phyloP scores from a whole-genome alignment of 1,140 invertebrate species.

The Drosophila nigrodunni region DNA sequence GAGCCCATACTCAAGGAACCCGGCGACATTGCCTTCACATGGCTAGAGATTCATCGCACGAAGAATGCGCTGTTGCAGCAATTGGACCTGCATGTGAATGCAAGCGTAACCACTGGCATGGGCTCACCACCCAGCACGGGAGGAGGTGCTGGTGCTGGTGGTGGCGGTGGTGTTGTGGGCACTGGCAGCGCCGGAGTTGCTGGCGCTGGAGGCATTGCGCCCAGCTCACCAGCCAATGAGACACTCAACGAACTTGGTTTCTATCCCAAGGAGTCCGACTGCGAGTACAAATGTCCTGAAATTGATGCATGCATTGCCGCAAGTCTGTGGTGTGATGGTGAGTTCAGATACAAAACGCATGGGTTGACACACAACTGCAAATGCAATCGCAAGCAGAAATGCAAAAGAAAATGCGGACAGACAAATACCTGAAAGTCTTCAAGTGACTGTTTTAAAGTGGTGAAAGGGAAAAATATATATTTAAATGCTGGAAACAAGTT shows the following conservation, averaged over 20 bases:
- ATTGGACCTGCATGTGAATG: constrained; percentile 85
- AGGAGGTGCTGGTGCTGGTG: constrained; percentile 19
- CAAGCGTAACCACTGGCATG: constrained; percentile 73
- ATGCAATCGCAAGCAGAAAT: neutral
- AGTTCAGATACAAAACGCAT: constrained; percentile 60
- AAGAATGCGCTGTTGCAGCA: constrained; percentile 88
- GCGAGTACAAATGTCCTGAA: constrained; percentile 92
- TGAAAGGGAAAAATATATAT: too few species aligned
- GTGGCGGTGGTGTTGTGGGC: constrained; percentile 46
- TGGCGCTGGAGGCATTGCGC: constrained; percentile 42
- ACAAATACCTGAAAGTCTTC: neutral
- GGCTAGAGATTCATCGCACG: constrained; percentile 90
- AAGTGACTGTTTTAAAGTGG: neutral
- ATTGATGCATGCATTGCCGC: constrained; percentile 94
- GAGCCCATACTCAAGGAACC: constrained; percentile 90
- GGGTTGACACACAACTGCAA: constrained; percentile 8
- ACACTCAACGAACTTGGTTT: constrained; percentile 85
- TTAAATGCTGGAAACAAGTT: too few species aligned
- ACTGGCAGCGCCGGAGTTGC: constrained; percentile 57
- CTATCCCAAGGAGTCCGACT: constrained; percentile 86
- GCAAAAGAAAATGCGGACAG: neutral
- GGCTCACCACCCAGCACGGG: constrained; percentile 38
- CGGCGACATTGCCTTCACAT: constrained; percentile 89
- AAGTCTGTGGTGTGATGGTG: constrained; percentile 94
- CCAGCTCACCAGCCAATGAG: constrained; percentile 85